phyloP scores from a whole-genome alignment of 2,888 invertebrate genomes.

The Teinopalpus imperialis region DNA sequence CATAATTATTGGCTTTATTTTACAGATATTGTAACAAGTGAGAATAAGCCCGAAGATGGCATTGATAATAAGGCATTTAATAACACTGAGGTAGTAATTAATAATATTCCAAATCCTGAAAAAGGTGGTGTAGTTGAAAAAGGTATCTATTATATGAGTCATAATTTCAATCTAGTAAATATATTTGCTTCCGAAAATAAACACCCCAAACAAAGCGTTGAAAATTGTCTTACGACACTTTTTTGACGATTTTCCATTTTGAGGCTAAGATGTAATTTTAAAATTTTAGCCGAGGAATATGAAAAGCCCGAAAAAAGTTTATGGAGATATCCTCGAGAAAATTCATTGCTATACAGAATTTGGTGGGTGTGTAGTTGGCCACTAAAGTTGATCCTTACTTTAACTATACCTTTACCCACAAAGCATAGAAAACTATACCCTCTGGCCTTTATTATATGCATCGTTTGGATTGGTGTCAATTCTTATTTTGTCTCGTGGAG shows the following conservation, averaged over 20 bases:
- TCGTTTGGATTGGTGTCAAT: constrained; percentile 91
- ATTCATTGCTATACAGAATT: constrained; percentile 50
- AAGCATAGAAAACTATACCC: constrained; percentile 85
- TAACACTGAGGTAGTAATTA: constrained; percentile 35
- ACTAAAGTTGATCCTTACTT: constrained; percentile 83
- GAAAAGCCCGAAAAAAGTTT: constrained; percentile 53
- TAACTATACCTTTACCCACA: constrained; percentile 87
- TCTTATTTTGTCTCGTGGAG: constrained; percentile 96
- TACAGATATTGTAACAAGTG: constrained; percentile 59
- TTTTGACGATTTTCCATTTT: no score
- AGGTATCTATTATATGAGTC: constrained; percentile 38
- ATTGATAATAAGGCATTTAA: constrained; percentile 54
- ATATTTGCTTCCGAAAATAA: no score
- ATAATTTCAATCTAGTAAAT: no score
- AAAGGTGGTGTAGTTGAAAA: constrained; percentile 37
- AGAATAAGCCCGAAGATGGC: constrained; percentile 57
- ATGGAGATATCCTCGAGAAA: constrained; percentile 66
- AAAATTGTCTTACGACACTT: no score
- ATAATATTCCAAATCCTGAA: constrained; percentile 34
- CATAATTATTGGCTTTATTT: constrained; percentile 9
- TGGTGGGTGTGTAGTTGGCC: constrained; percentile 90
- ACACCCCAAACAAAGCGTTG: no score
- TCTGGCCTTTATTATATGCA: constrained; percentile 91
- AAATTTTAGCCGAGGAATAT: constrained; percentile 30
- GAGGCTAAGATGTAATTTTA: no score